Percentiles rank a stretch among this genome's conserved stretches.
Evolutionary conservation across 1,140 invertebrate species (phyloP).

Genomic region (Sitobion miscanthi): DNA sequence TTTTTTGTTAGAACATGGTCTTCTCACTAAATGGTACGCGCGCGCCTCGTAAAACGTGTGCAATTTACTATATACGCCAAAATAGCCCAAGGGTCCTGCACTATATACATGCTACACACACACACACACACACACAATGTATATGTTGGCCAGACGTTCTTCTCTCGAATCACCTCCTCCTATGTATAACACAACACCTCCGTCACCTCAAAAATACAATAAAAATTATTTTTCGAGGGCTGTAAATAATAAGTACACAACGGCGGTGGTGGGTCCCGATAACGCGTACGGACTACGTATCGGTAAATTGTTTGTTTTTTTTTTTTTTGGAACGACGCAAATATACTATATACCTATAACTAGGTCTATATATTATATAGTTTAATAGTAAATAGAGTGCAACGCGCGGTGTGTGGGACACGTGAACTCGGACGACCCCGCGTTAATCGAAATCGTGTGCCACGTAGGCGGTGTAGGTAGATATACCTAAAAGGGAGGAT

Average conservation of each 20-base stretch:
- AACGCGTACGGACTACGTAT: background rate
- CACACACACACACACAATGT: too few relatives aligned
- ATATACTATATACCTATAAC: background rate
- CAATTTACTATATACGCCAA: background rate
- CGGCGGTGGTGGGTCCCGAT: background rate
- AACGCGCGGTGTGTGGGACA: background rate
- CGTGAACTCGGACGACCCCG: background rate
- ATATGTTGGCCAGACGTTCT: background rate
- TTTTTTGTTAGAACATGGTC: background rate
- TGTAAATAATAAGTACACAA: background rate
- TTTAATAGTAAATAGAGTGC: conserved; percentile 12
- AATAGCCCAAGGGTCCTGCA: conserved; percentile 21
- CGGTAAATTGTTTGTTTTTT: conserved; percentile 44
- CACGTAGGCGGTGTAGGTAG: background rate
- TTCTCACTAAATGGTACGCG: conserved; percentile 8
- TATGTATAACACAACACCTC: conserved; percentile 2
- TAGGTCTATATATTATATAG: background rate
- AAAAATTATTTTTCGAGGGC: conserved; percentile 31
- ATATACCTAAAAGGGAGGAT: background rate
- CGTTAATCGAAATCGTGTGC: conserved; percentile 13
- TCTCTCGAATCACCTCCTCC: background rate
- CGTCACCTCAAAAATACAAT: conserved; percentile 6
- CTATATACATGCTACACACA: background rate
- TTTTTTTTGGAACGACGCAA: background rate
- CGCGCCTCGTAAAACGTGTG: conserved; percentile 26